Evolutionary conservation across 2,797 vertebrate species (phyloP).

Genomic region (Sylvia borin): DNA sequence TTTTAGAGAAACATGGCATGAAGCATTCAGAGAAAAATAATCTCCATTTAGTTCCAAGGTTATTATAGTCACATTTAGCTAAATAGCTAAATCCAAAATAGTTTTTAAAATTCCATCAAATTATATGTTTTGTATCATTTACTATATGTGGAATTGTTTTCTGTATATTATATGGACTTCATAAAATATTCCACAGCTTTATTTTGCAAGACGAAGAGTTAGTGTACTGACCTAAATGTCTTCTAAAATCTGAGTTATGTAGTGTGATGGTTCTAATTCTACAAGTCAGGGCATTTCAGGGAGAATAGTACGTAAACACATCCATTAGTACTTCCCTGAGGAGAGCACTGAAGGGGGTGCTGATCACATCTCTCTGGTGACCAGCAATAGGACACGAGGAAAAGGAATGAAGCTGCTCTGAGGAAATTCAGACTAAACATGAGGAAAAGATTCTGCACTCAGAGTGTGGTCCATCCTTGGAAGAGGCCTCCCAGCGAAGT

Average conservation of each 20-base stretch:
- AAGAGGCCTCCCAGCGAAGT: rapidly evolving
- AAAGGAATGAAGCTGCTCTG: neutral
- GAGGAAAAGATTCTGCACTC: neutral
- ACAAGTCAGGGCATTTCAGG: neutral
- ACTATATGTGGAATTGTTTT: neutral
- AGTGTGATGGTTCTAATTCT: neutral
- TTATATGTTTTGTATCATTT: neutral
- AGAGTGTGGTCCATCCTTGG: rapidly evolving
- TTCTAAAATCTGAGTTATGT: neutral
- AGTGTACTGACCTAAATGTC: neutral
- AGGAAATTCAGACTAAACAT: neutral
- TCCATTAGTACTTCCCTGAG: too few relatives aligned
- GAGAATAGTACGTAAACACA: neutral
- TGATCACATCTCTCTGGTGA: neutral
- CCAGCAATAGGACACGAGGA: rapidly evolving
- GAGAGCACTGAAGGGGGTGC: neutral
- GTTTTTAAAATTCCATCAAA: neutral
- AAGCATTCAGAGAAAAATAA: neutral
- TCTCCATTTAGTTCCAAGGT: neutral
- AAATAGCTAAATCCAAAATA: neutral
- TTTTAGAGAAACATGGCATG: neutral
- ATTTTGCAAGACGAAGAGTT: neutral
- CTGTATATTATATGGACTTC: neutral
- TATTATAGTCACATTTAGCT: neutral
- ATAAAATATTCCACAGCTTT: neutral